These are phyloP conservation scores for Caenorhabditis virilis DNA, from an alignment of 2,888 invertebrate genomes.

Conservation along the genomic window DNA sequence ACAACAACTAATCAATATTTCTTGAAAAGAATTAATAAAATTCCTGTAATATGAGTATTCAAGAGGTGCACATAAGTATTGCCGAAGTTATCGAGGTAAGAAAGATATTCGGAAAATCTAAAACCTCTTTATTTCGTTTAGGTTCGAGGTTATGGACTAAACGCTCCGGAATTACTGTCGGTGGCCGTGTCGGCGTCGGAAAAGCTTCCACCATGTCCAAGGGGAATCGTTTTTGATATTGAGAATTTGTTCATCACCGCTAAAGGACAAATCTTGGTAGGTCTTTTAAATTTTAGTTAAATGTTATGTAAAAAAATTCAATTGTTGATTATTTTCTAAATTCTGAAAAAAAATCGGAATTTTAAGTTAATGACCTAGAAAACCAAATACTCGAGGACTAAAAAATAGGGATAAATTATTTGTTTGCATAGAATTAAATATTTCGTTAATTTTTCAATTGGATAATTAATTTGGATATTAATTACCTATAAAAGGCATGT, in stretches of 20 bases:
- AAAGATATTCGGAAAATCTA: not conserved
- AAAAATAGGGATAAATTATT: too few relatives aligned
- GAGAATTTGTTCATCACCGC: conserved; percentile 55
- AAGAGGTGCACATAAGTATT: conserved; percentile 44
- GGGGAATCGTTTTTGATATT: conserved; percentile 52
- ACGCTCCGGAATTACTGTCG: conserved; percentile 50
- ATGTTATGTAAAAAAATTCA: too few relatives aligned
- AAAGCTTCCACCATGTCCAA: conserved; percentile 47
- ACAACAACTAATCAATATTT: too few relatives aligned
- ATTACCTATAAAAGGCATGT: too few relatives aligned
- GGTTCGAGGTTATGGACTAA: conserved; percentile 52
- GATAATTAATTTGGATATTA: too few relatives aligned
- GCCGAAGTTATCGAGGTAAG: conserved; percentile 45
- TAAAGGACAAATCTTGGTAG: conserved; percentile 54
- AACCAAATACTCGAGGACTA: too few relatives aligned
- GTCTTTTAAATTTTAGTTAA: too few relatives aligned
- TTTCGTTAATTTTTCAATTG: too few relatives aligned
- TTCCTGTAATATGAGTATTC: conserved; percentile 12
- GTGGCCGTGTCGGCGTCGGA: conserved; percentile 46
- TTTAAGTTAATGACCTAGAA: too few relatives aligned
- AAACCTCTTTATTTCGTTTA: conserved; percentile 4
- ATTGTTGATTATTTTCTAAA: too few relatives aligned
- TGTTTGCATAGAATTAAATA: too few relatives aligned
- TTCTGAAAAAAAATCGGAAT: too few relatives aligned
- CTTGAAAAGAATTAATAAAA: not conserved